Base-by-base conservation (phyloP, 2,888 invertebrate species). In the Crioceris asparagi region DNA sequence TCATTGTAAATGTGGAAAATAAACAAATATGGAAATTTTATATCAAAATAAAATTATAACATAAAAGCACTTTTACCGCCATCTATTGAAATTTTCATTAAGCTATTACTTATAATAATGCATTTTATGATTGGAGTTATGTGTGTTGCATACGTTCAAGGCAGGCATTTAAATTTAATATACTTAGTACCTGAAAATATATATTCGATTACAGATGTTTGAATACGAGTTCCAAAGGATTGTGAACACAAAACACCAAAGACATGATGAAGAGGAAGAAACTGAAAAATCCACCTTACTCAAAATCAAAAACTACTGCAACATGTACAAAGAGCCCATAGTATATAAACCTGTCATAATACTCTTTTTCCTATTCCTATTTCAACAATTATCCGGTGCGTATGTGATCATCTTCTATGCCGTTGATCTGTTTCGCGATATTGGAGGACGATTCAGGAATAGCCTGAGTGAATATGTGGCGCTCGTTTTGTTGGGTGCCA, bases 341-440 rank as follows among this genome's bases (percentile, higher is more conserved):
- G 64, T 69, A 1, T 68, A 69, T 49, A 71, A 71, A 45, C 75
- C 75, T 1, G 49, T 70, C 1, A 29, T 64, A 2, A 61, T 74
- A 14, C 57, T 75, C 2, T 40, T 67, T 1, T 25, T 63, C 2
- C 44, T 74, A 16, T 68, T 74, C 45, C 23, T 70, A 4, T 59
- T 73, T 16, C 75, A 75, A 57, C 75, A 75, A 55, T 47, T 71
- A 1, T 69, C 72, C 2, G 73, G 74, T 4, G 65, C 66, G 2
- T 75, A 75, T 50, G 70, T 70, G 1, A 64, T 74, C 2, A 70
- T 75, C 36, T 73, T 75, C 52, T 75, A 75, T 47, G 71, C 73
- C 0, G 65, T 72, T 4, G 68, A 70, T 16, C 54, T 74, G 12
- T 71, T 74, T 45, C 54, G 62, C 18, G 56, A 66, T 43, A 59